Evolutionary conservation across 2,113 vertebrate genomes (phyloP), one percentile per base, ranked within the genome.

Genomic region (Pagrus major): DNA sequence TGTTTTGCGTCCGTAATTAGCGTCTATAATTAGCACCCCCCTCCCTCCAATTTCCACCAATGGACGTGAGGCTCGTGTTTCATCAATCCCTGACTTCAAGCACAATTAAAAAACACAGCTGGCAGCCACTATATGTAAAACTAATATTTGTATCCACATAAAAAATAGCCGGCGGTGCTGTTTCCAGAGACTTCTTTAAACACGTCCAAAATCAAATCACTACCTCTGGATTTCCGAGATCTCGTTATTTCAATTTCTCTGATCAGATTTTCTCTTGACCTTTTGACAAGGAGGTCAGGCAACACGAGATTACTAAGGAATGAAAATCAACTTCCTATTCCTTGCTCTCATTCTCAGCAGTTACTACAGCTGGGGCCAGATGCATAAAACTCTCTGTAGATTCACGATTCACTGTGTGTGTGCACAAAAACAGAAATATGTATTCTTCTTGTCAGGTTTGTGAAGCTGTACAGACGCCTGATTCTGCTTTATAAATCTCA

Each of bases 231-330:
- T 47, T 59, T 60, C 12, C 9, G 35, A 14, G 21, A 10, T 75
- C 51, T 76, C 47, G 49, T 69, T 68, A 52, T 77, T 63, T 16
- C 49, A 51, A 18, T 66, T 71, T 75, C 15, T 75, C 16, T 47
- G 60, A 61, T 71, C 21, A 10, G 27, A 68, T 49, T 68, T 68
- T 29, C 35, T 47, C 46, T 27, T 58, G 51, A 68, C 29, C 9
- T 63, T 42, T 61, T 37, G 51, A 51, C 12, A 37, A 37, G 29
- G 39, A 27, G 16, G 21, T 29, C n/a, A 21, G 37, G 31, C 18
- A 46, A 29, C 42, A 44, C 6, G 35, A 37, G 44, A 58, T 56
- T 23, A 56, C 37, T 29, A n/a, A 25, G 23, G 23, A 56, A 74
- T 33, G 42, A 42, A 33, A 49, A 51, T 63, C 35, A 42, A 27